A percentile compares a stretch with the other conserved stretches of the same genome.
These are phyloP conservation scores for Drosophila bocki DNA, from an alignment of 1,140 invertebrate genomes.

Conservation along the genomic window DNA sequence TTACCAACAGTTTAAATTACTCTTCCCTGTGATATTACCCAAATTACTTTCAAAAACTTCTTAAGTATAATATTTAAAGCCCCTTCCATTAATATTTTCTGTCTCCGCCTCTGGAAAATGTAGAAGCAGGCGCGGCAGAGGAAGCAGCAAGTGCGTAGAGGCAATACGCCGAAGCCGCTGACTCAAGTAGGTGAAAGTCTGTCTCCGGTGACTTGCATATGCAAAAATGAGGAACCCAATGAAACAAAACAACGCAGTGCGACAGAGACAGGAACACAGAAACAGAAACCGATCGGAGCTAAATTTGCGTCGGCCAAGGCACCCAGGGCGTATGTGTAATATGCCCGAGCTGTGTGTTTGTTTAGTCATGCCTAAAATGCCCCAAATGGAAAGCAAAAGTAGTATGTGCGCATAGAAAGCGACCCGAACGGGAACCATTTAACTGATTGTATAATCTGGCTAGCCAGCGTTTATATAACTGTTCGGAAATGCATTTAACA, in stretches of 20 bases:
- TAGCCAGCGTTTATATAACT: conserved; percentile 69
- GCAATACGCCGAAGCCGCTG: conserved; percentile 39
- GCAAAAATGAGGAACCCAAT: conserved; percentile 57
- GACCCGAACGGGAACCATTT: conserved; percentile 37
- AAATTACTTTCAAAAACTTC: not conserved
- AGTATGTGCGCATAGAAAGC: conserved; percentile 63
- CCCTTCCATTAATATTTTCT: not conserved
- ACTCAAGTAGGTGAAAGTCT: conserved; percentile 82
- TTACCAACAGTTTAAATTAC: not conserved
- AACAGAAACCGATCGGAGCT: conserved; percentile 40
- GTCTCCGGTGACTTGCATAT: conserved; percentile 77
- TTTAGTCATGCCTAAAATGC: conserved; percentile 73
- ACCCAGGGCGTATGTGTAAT: conserved; percentile 66
- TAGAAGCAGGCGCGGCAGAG: conserved; percentile 45
- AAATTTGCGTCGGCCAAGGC: conserved; percentile 5
- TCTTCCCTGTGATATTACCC: no score
- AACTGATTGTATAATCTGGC: conserved; percentile 68
- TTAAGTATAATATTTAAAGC: no score
- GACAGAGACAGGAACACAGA: conserved; percentile 35
- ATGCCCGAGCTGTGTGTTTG: conserved; percentile 15
- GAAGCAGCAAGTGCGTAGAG: conserved; percentile 71
- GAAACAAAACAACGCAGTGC: conserved; percentile 24
- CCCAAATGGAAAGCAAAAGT: conserved; percentile 74
- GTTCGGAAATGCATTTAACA: conserved; percentile 50
- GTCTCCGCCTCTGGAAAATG: not conserved